A percentile compares a stretch with the other conserved stretches of the same genome.
These are phyloP conservation scores for Gobiocypris rarus DNA, from an alignment of 2,113 vertebrate genomes.

Conservation along the genomic window DNA sequence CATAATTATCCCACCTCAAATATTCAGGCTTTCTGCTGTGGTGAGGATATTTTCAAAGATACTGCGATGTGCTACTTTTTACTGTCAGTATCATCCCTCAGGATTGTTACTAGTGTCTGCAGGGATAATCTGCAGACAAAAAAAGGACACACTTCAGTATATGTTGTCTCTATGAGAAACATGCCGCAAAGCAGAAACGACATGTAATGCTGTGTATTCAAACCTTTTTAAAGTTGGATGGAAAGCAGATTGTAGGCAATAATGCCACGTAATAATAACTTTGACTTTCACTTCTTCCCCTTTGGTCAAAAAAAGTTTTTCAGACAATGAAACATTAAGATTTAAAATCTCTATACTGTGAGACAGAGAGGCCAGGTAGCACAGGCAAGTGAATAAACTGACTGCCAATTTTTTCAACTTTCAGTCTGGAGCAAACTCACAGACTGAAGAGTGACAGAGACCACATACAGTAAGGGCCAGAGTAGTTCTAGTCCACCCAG, in stretches of 20 bases:
- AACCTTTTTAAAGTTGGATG: background rate
- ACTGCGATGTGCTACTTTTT: background rate
- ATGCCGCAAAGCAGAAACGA: background rate
- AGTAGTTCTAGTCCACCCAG: background rate
- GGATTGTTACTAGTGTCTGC: background rate
- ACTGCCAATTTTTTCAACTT: too few species aligned
- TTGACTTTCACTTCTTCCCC: background rate
- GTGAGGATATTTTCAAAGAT: background rate
- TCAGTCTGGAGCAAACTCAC: background rate
- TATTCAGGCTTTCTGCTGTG: background rate
- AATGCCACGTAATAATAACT: background rate
- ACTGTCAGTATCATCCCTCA: background rate
- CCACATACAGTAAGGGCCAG: background rate
- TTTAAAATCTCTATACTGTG: background rate
- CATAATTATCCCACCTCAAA: constrained; percentile 14
- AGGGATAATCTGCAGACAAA: background rate
- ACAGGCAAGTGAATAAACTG: too few species aligned
- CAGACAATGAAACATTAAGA: background rate
- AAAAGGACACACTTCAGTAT: background rate
- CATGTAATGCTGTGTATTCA: background rate
- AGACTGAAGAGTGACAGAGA: background rate
- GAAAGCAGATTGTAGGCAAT: background rate
- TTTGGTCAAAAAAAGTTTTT: background rate
- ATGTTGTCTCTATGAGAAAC: background rate
- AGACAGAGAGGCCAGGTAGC: background rate